Percentiles rank a stretch among this genome's conserved stretches.
Conservation (phyloP, 2,888 invertebrate genomes). For the Amiota mariae region DNA sequence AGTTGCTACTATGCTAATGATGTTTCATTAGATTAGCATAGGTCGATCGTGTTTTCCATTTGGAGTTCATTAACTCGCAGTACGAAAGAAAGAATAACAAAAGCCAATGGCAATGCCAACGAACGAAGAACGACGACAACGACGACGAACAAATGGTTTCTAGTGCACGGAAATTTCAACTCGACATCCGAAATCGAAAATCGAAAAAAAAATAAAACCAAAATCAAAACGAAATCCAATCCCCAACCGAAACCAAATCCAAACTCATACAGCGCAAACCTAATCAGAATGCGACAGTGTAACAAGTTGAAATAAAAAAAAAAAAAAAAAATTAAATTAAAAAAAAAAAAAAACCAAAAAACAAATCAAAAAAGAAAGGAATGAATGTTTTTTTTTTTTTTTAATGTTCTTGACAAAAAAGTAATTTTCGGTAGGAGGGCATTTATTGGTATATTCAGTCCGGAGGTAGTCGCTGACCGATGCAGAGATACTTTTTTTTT, state of each 20-base stretch:
- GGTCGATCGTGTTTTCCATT: conserved; percentile 16
- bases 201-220: neutral
- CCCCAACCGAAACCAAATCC: neutral
- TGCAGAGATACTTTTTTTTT: neutral
- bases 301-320: neutral
- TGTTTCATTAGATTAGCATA: conserved; percentile 8
- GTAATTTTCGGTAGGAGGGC: conserved; percentile 15
- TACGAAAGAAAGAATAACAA: neutral
- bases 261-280: neutral
- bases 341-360: neutral
- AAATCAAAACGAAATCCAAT: neutral
- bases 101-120: neutral
- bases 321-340: too few species aligned
- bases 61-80: conserved; percentile 22
- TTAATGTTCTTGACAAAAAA: conserved; percentile 2
- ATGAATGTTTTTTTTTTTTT: too few species aligned
- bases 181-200: neutral
- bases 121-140: neutral
- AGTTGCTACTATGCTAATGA: neutral
- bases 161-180: neutral
- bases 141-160: too few species aligned
- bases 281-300: conserved; percentile 14
- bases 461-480: conserved; percentile 1
- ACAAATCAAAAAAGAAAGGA: too few species aligned
- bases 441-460: conserved; percentile 13